Evolutionary conservation across 53 echinoderm and acorn worm species (phyloP).

Genomic region (Paelopatides confundens): DNA sequence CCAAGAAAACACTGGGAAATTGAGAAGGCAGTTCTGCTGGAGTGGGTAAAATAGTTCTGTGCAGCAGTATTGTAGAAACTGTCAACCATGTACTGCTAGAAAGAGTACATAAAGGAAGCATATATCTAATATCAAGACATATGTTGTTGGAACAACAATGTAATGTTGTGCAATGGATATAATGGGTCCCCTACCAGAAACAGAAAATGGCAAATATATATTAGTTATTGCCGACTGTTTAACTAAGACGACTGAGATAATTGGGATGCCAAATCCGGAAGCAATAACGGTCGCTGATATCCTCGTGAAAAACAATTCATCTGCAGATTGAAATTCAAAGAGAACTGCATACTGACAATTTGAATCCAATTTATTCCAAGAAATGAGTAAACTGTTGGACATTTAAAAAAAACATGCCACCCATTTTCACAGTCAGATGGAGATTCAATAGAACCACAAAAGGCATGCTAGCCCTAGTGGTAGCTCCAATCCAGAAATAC

Average conservation of each 20-base stretch:
- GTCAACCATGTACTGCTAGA: background rate
- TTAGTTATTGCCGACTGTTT: slow-evolving; percentile 31
- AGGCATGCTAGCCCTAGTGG: too few species aligned
- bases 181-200: slow-evolving; percentile 44
- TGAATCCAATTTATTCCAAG: too few species aligned
- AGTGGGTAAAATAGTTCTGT: background rate
- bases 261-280: slow-evolving; percentile 32
- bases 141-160: slow-evolving; percentile 25
- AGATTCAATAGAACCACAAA: too few species aligned
- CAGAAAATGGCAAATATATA: slow-evolving; percentile 40
- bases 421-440: too few species aligned
- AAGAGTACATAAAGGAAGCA: background rate
- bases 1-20: background rate
- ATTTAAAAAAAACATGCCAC: too few species aligned
- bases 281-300: slow-evolving; percentile 1
- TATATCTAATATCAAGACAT: background rate
- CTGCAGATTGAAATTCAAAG: too few species aligned
- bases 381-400: too few species aligned
- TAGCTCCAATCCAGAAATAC: too few species aligned
- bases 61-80: background rate
- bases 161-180: slow-evolving; percentile 22
- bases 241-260: background rate
- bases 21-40: background rate
- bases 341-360: too few species aligned
- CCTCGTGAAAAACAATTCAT: too few species aligned